Evolutionary conservation across 1,140 invertebrate genomes (phyloP), one percentile per base, ranked within the genome.

Genomic region (Drosophila punjabiensis): DNA sequence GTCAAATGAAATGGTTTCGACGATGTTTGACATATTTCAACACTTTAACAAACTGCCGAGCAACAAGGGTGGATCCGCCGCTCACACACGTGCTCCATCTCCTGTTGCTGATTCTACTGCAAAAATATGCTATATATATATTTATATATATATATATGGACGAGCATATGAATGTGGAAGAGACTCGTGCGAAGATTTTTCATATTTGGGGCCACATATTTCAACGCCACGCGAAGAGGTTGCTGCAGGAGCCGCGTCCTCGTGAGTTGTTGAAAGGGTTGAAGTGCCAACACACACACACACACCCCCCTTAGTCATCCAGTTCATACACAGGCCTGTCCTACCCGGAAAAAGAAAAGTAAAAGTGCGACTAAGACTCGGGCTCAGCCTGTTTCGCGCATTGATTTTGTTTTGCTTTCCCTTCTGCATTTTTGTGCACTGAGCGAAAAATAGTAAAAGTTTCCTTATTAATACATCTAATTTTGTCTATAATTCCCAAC

Each of bases 21-120:
- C 82, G 76, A 90, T 88, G 82, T 89, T 89, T 85, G 86, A 89
- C 82, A 89, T 89, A 89, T 89, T 89, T 89, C 79, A 79, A 90
- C 82, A 82, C 86, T 86, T 90, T 76, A 69, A 87, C 67, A 67
- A 73, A 73, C 61, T 69, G 64, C 56, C 24, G 53, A 33, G 32
- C 67, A 59, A 61, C 63, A 67, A 55, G 67, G 35, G 55, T 56
- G 55, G 55, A 9, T 37, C 33, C 53, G 5, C 13, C 53, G 18
- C 3, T 2, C 7, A 4, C 74, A 66, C 53, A 70, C 79, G 64
- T 61, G 58, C 33, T 68, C 35, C 66, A 43, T 30, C 9, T 65
- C 30, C 68, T 70, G 48, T 28, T 67, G 61, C 67, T 65, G 63
- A 33, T 35, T 32, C 68, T 20, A 47, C 67, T 67, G 67, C 65